Conservation (phyloP, 2,888 invertebrate species). For the Rhagonycha lutea region DNA sequence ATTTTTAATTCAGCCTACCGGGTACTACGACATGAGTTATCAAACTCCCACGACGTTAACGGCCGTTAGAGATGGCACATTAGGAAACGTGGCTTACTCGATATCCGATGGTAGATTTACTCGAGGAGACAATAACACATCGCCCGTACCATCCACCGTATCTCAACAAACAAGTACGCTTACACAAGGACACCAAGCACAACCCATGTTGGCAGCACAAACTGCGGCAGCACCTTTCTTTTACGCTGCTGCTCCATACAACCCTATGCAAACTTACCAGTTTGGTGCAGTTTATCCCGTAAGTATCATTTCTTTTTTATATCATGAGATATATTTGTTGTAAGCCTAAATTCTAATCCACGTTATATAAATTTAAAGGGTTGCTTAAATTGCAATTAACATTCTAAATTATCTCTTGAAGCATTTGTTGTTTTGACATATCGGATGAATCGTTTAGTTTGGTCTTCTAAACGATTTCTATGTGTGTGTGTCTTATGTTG, state of each 20-base stretch:
- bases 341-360: conserved; percentile 2
- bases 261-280: conserved; percentile 71
- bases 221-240: conserved; percentile 77
- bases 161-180: conserved; percentile 69
- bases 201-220: conserved; percentile 63
- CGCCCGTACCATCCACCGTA: conserved; percentile 77
- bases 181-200: conserved; percentile 60
- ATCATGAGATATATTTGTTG: conserved; percentile 2
- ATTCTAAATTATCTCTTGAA: neutral
- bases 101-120: conserved; percentile 73
- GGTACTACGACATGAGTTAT: conserved; percentile 77
- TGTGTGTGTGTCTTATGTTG: neutral
- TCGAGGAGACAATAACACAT: conserved; percentile 78
- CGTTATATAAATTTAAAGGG: neutral
- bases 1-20: conserved; percentile 47
- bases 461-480: neutral
- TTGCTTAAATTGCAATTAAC: neutral
- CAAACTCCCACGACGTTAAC: conserved; percentile 73
- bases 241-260: conserved; percentile 59
- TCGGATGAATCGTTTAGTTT: neutral
- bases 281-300: conserved; percentile 74
- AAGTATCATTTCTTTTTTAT: conserved; percentile 46
- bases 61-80: conserved; percentile 67
- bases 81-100: conserved; percentile 71
- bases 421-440: neutral